Evolutionary conservation across 2,113 vertebrate species (phyloP), one percentile per base, ranked within the genome.

Genomic region (Oncorhynchus keta): DNA sequence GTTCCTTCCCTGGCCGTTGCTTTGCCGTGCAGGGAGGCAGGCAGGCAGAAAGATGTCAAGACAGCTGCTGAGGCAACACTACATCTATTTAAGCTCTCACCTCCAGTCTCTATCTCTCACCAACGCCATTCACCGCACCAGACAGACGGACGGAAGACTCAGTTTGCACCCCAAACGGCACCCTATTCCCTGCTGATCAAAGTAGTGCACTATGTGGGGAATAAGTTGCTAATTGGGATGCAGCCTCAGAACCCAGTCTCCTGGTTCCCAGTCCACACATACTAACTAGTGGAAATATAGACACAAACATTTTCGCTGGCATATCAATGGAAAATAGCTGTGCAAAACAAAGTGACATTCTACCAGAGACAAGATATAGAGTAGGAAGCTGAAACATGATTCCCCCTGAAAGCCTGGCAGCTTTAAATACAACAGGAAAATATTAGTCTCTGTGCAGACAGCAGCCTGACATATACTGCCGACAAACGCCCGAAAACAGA

Each of bases 391-490:
- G 76, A 39, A 39, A 39, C 7, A 39, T 75, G 78, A 70, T 70
- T 49, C 39, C 45, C 68, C 67, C 13, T 5, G 68, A 70, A 48
- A 49, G 68, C 26, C 8, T 49, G 8, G 13, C 68, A 24, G 74
- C 70, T 72, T 75, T 66, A 75, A 81, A 85, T 75, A 68, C 76
- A 45, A 84, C 79, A 80, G 80, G 30, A 79, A 87, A 85, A 85
- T 48, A 83, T 89, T 83, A 78, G 73, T 45, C 1, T 65, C 70
- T 68, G 59, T 74, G 72, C 28, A 72, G 65, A 16, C 81, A 69
- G 65, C 48, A 78, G 51, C 48, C 39, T 11, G 39, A 11, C 39
- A 45, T 9, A 45, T 4, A 32, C 18, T 45, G 68, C 20, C 68
- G 24, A 32, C 71, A 78, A 77, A 72, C 2, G 30, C 11, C 13